These are phyloP conservation scores for Platysternon megacephalum DNA, from an alignment of 2,113 vertebrate genomes.

Conservation along the genomic window DNA sequence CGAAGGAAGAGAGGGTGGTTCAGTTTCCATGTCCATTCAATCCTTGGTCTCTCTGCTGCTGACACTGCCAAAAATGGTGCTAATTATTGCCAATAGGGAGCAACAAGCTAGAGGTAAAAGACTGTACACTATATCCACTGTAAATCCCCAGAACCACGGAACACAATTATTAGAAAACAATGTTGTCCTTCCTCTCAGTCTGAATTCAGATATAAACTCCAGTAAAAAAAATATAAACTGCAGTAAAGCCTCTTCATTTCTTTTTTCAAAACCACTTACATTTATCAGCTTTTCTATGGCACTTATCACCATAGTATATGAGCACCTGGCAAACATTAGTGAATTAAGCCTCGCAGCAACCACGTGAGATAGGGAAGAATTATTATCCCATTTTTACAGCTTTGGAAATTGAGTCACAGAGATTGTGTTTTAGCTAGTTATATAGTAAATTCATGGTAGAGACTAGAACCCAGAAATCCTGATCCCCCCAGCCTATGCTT, in stretches of 20 bases:
- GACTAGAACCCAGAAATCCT: background rate
- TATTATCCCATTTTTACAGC: background rate
- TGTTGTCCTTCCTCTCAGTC: background rate
- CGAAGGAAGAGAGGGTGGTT: background rate
- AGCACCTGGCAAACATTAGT: conserved; percentile 9
- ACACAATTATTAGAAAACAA: background rate
- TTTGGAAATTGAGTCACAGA: background rate
- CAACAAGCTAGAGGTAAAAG: background rate
- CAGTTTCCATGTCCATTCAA: rapidly evolving
- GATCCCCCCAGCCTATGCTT: background rate
- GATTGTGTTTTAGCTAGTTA: background rate
- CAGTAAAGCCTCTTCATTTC: background rate
- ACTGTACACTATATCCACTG: rapidly evolving
- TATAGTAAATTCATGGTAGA: background rate
- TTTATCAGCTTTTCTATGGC: background rate
- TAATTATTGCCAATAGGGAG: background rate
- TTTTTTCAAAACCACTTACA: background rate
- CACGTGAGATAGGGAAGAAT: conserved; percentile 11
- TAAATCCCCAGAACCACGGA: background rate
- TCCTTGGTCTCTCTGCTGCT: background rate
- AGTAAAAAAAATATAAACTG: no score
- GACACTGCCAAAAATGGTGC: background rate
- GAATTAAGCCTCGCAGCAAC: background rate
- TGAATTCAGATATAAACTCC: background rate
- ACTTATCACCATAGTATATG: background rate